Evolutionary conservation across 2,113 vertebrate genomes (phyloP).

Genomic region (rat (Rattus norvegicus)): DNA sequence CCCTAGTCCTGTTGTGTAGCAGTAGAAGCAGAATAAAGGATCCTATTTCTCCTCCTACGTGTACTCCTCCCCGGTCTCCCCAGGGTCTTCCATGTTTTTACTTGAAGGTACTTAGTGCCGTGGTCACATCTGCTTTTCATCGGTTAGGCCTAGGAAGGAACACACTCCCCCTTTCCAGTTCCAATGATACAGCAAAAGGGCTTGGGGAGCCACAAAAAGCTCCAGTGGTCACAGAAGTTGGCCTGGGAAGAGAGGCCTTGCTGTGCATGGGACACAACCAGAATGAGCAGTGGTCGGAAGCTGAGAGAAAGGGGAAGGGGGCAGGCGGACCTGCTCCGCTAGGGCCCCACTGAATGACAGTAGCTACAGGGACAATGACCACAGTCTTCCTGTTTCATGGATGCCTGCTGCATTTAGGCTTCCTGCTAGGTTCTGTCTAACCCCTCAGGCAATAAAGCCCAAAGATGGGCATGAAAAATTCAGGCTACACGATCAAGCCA

Average conservation of each 20-base stretch:
- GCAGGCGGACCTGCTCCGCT: neutral
- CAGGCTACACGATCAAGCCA: neutral
- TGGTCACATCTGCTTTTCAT: neutral
- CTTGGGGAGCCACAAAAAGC: neutral
- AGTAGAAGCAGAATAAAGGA: neutral
- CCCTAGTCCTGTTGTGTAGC: neutral
- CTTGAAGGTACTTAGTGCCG: neutral
- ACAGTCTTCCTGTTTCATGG: slow-evolving; percentile 63
- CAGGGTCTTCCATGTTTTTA: neutral
- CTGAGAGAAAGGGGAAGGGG: slow-evolving; percentile 59
- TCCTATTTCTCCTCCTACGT: neutral
- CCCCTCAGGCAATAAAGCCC: neutral
- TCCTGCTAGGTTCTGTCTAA: neutral
- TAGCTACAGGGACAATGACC: neutral
- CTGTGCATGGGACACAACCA: neutral
- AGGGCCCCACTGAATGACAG: neutral
- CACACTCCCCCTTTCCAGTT: neutral
- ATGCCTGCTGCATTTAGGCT: neutral
- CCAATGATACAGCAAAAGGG: neutral
- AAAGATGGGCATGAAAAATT: neutral
- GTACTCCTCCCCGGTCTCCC: neutral
- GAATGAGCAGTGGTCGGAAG: neutral
- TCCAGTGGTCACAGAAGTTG: neutral
- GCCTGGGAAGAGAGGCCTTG: neutral
- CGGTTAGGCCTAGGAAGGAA: neutral